Evolutionary conservation across 2,113 vertebrate species (phyloP), one percentile per base, ranked within the genome.

Genomic region (Eulacestoma nigropectus): DNA sequence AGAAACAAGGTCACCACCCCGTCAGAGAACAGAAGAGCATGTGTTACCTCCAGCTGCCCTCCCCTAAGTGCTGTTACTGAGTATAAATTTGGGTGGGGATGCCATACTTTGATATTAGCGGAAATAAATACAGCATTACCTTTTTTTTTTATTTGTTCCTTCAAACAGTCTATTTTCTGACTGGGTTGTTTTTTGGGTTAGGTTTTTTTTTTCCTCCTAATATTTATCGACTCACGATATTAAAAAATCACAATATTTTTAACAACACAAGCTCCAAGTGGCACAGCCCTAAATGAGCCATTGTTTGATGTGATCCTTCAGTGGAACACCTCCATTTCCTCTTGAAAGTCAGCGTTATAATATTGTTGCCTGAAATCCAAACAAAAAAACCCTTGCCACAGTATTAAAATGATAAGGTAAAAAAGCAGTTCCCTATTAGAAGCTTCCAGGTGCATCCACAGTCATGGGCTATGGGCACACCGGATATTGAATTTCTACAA

Each of bases 251-350:
- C 5, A 3, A 5, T 11, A 16, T 47, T 76, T 84, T 84, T n/a
- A 53, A 33, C 13, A 62, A 6, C 1, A 0, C 15, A 44, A 33
- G 0, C 0, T 44, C 9, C 6, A 44, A 6, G 32, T n/a, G 26
- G 1, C n/a, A 41, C 6, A 32, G 37, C n/a, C 11, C 23, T 7
- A 41, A 39, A 56, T 37, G 30, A 35, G 46, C 19, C 13, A 13
- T 6, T n/a, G 4, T 15, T 65, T 62, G 11, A 26, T 16, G 8
- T 3, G 15, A 32, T 22, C 62, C 49, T n/a, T 33, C 29, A 35
- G 11, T 3, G 4, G 33, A 62, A 47, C 9, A 5, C 16, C 39
- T 25, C 29, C 6, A 21, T 64, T 76, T 86, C 22, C 50, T 5
- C 55, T 80, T 4, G 0, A 50, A 89, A 67, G 9, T 22, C 42